These are phyloP conservation scores for Dallia pectoralis DNA, from an alignment of 2,797 vertebrate species.

Conservation along the genomic window DNA sequence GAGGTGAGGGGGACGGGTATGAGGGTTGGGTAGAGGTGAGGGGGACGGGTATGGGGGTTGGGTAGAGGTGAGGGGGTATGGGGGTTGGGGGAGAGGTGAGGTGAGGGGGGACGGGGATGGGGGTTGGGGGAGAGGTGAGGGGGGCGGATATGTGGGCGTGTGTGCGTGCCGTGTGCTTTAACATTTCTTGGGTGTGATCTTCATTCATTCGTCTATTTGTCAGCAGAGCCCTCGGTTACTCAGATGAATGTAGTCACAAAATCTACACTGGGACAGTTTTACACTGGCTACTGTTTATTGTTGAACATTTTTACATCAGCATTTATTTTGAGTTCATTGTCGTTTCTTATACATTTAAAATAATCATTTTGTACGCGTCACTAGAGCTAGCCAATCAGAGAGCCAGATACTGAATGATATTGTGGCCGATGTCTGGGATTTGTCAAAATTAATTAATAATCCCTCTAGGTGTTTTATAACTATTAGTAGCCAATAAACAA, in stretches of 20 bases:
- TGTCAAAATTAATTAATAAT: not conserved
- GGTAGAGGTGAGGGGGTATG: no score
- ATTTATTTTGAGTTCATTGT: not conserved
- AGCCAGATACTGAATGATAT: not conserved
- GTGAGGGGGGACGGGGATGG: not conserved
- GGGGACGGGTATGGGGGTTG: no score
- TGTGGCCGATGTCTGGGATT: not conserved
- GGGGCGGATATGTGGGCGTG: constrained; percentile 26
- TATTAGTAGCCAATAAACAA: no score
- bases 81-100: constrained; percentile 21
- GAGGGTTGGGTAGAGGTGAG: not conserved
- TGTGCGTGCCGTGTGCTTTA: constrained; percentile 10
- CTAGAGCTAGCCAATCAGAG: not conserved
- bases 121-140: constrained; percentile 24
- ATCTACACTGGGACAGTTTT: not conserved
- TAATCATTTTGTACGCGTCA: not conserved
- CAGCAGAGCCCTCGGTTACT: no score
- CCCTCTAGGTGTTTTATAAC: not conserved
- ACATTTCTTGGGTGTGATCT: constrained; percentile 39
- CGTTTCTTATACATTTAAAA: not conserved
- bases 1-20: constrained; percentile 72
- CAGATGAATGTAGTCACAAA: constrained; percentile 30
- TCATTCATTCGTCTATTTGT: constrained; percentile 28
- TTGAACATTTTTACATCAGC: not conserved
- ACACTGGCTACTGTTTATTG: not conserved